Base-by-base conservation (phyloP, 2,797 vertebrate genomes). In the Gallinago stenura region DNA sequence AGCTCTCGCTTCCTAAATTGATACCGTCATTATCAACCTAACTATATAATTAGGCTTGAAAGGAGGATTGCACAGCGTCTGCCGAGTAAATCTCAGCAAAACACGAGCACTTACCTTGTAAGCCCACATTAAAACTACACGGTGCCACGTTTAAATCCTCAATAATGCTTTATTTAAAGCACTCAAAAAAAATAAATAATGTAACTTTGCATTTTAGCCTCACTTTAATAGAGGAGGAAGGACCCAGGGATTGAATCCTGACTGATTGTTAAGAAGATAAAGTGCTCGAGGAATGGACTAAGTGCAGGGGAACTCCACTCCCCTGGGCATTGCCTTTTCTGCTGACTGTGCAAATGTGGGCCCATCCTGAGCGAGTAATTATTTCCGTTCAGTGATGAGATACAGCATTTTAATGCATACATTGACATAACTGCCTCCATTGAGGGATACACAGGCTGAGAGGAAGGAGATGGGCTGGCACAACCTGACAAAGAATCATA, bases 41-140 rank as follows among this genome's bases (percentile, higher is more conserved):
- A 87, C 83, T 72, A 91, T 83, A 69, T 69, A 93, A 93, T 90
- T 88, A 81, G 39, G 77, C 68, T 76, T 12, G 58, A 89, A 87
- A 70, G 75, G 51, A 72, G 75, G 79, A 25, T 30, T 37, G 60
- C 39, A 9, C 70, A 73, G 57, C 69, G n/a, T 56, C 69, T 48
- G 58, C 58, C 31, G 41, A 50, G 57, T n/a, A 82, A 87, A 62
- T 12, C 39, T 5, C 6, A 46, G 71, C 7, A 76, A 46, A 43
- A 46, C 81, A 68, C 65, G 51, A 14, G 66, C 39, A 12, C 69
- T 73, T 61, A 60, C 28, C 71, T 77, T 35, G 51, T 18, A 88
- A 88, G 79, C 85, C 45, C 46, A 94, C 90, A 92, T 93, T 69
- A 77, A 73, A 94, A 75, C 83, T 62, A 28, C 35, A 56, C 92